Conservation (phyloP, 2,888 invertebrate genomes). For the Mystacides longicornis region DNA sequence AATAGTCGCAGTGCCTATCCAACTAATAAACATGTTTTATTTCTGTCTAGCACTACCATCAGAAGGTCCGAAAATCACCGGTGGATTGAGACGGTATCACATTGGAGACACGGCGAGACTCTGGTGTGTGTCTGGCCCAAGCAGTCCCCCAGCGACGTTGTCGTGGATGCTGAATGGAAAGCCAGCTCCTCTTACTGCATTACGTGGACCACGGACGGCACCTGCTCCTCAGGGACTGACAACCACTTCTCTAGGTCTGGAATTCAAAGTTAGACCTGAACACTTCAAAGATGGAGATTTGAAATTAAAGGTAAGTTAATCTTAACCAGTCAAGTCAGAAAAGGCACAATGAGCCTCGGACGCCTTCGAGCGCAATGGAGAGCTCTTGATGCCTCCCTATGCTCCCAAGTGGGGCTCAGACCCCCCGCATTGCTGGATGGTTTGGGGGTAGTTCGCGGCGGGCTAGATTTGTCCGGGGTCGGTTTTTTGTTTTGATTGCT, state of each 20-base stretch:
- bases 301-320: constrained; percentile 53
- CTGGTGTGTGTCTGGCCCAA: constrained; percentile 56
- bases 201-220: constrained; percentile 48
- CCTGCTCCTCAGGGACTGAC: constrained; percentile 52
- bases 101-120: constrained; percentile 52
- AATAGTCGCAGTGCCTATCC: too few species aligned
- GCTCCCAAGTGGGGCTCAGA: too few species aligned
- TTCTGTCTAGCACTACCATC: constrained; percentile 47
- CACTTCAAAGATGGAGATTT: constrained; percentile 67
- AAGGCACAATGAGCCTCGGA: too few species aligned
- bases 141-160: constrained; percentile 52
- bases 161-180: constrained; percentile 56
- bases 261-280: constrained; percentile 59
- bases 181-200: constrained; percentile 37
- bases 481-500: too few species aligned
- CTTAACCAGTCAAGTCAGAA: too few species aligned
- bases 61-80: constrained; percentile 53
- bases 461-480: too few species aligned
- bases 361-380: too few species aligned
- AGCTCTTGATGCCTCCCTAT: too few species aligned
- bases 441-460: too few species aligned
- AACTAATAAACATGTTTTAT: background rate
- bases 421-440: too few species aligned
- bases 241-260: constrained; percentile 58
- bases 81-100: constrained; percentile 51